Base-by-base conservation (phyloP, 1,140 invertebrate genomes). In the Hylaeus volcanicus region DNA sequence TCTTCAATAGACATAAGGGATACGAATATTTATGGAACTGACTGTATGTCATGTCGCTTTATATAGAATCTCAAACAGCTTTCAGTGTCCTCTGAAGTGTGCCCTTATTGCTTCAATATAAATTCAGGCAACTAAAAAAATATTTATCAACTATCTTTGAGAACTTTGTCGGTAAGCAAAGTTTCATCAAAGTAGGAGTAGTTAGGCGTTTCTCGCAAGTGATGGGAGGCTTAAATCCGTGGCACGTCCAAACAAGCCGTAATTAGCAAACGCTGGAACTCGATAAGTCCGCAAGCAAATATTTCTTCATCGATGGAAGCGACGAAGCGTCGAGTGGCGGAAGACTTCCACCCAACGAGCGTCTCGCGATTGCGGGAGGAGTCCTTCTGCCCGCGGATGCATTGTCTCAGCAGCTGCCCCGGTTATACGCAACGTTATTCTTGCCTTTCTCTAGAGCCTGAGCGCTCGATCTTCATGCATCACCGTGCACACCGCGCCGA, bases 401-500 rank as follows among this genome's bases (percentile, higher is more conserved):
- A 77, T 77, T 70, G 74, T 77, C 15, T 56, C 48, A 51, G 65
- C 41, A 63, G 56, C 9, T 15, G 45, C 51, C 71, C 72, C 63
- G 68, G 66, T 71, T 53, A 45, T 8, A 72, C n/a, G 75, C 45
- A 63, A 78, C 56, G 75, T 53, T 78, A 63, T 63, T 78, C 68
- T 51, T 63, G 61, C 48, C 12, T 43, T 39, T 48, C 56, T n/a
- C 6, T n/a, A 4, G 58, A 14, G 43, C 58, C 14, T 11, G 5
- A 26, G 15, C 43, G 56, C 41, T 71, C 66, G 83, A 79, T 74
- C 75, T 65, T 72, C 79, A 69, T 75, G 83, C 73, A 73, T 83
- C 83, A 53, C 5, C 66, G 77, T 72, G 61, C 43, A 79, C 69
- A 79, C 74, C 77, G 48, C 61, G 43, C 77, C 71, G 58, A 71